A percentile compares a stretch with the other conserved stretches of the same genome.
Evolutionary conservation across 2,797 vertebrate species (phyloP).

Genomic region (Chrysolophus pictus): DNA sequence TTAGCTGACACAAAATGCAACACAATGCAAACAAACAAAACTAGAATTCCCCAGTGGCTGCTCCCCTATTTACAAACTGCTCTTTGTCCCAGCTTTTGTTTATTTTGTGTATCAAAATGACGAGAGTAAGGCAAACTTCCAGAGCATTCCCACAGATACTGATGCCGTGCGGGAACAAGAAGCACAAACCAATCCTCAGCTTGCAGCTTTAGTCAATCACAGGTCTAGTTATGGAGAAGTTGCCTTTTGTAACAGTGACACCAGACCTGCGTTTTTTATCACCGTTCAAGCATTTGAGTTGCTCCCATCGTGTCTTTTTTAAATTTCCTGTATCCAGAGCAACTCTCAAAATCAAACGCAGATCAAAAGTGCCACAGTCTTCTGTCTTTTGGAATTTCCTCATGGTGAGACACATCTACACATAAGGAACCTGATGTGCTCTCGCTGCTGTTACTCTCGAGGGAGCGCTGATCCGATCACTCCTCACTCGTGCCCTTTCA

Average conservation of each 20-base stretch:
- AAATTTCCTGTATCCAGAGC: background rate
- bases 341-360: background rate
- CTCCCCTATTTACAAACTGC: conserved; percentile 42
- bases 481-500: background rate
- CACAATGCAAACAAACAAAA: conserved; percentile 24
- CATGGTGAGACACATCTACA: background rate
- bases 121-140: background rate
- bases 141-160: background rate
- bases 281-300: background rate
- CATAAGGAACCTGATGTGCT: background rate
- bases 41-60: background rate
- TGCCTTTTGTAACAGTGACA: background rate
- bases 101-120: conserved; percentile 7
- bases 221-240: background rate
- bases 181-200: background rate
- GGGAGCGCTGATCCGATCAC: background rate
- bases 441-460: background rate
- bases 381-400: background rate
- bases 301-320: background rate
- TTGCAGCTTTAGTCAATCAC: background rate
- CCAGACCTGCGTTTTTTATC: background rate
- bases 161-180: background rate
- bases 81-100: conserved; percentile 19
- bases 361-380: background rate
- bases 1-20: conserved; percentile 6